These are phyloP conservation scores for Halisarca cf. caerulea DNA, from an alignment of 37 sponge, comb jelly and placozoan species.

Conservation along the genomic window DNA sequence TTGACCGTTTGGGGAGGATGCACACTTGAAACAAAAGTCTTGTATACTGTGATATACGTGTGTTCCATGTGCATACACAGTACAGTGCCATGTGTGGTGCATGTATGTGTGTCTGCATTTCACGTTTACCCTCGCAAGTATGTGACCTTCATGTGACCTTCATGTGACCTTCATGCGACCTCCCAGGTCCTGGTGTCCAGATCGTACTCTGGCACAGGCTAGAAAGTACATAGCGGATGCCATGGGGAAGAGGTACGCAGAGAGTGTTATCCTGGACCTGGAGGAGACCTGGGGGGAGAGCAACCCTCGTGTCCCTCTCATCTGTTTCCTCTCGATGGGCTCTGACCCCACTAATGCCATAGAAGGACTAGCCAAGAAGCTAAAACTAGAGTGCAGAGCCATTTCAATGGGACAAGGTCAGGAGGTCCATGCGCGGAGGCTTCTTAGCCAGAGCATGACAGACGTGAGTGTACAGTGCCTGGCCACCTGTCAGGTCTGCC, in stretches of 20 bases:
- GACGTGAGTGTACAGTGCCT: constrained; percentile 40
- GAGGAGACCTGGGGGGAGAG: constrained; percentile 91
- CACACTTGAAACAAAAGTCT: too few species aligned
- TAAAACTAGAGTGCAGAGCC: constrained; percentile 82
- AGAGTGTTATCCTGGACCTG: constrained; percentile 95
- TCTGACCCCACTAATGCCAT: constrained; percentile 96
- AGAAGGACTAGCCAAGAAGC: constrained; percentile 93
- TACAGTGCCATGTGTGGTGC: too few species aligned
- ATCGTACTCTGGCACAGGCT: constrained; percentile 95
- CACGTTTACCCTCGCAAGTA: too few species aligned
- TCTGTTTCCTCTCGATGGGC: constrained; percentile 98
- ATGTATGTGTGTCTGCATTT: too few species aligned
- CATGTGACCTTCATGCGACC: neutral
- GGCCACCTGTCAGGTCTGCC: neutral
- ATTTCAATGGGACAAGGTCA: constrained; percentile 99
- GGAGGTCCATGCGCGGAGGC: constrained; percentile 93
- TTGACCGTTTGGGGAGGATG: too few species aligned
- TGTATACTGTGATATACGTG: too few species aligned
- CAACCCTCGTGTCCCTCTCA: constrained; percentile 76
- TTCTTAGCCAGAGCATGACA: constrained; percentile 85
- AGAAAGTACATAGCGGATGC: constrained; percentile 90
- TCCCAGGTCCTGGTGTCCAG: constrained; percentile 95
- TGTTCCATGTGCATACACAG: too few species aligned
- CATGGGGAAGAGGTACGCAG: constrained; percentile 91
- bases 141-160: too few species aligned